Evolutionary conservation across 2,113 vertebrate genomes (phyloP).

Genomic region (Callospermophilus lateralis): DNA sequence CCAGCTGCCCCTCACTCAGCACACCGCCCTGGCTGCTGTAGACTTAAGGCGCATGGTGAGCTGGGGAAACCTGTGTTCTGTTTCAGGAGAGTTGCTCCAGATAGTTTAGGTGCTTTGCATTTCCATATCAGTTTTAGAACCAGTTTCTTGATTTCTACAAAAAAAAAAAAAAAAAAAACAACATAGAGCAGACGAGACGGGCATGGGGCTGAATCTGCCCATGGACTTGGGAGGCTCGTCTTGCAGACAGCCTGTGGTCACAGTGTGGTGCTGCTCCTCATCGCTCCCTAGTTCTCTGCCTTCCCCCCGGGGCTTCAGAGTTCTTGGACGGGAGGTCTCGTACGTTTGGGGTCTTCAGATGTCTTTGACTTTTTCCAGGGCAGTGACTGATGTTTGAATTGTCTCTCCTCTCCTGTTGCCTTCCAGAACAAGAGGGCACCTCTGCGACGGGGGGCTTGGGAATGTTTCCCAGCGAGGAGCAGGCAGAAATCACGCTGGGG

Average conservation of each 20-base stretch:
- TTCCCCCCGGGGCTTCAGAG: background rate
- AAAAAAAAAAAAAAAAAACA: background rate
- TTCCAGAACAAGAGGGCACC: constrained; percentile 48
- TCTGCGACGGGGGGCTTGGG: rapidly evolving
- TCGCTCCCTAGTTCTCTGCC: background rate
- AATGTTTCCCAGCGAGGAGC: constrained; percentile 31
- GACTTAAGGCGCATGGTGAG: too few relatives aligned
- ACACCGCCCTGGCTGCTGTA: too few relatives aligned
- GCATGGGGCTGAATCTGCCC: background rate
- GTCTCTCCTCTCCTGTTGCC: background rate
- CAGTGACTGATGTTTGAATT: too few relatives aligned
- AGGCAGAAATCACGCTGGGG: constrained; percentile 84
- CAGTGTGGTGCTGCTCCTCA: too few relatives aligned
- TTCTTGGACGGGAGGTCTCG: rapidly evolving
- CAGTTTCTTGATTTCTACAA: background rate
- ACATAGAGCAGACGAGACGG: too few relatives aligned
- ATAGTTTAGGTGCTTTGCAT: background rate
- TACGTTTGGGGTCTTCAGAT: too few relatives aligned
- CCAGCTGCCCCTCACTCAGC: background rate
- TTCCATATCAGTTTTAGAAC: background rate
- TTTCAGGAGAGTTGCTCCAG: background rate
- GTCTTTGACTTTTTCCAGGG: background rate
- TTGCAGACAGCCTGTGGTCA: too few relatives aligned
- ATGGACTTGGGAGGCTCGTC: background rate
- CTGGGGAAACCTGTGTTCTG: too few relatives aligned